Percentiles rank a stretch among this genome's conserved stretches.
Evolutionary conservation across 2,888 invertebrate species (phyloP).

Genomic region (Poecilus cupreus): DNA sequence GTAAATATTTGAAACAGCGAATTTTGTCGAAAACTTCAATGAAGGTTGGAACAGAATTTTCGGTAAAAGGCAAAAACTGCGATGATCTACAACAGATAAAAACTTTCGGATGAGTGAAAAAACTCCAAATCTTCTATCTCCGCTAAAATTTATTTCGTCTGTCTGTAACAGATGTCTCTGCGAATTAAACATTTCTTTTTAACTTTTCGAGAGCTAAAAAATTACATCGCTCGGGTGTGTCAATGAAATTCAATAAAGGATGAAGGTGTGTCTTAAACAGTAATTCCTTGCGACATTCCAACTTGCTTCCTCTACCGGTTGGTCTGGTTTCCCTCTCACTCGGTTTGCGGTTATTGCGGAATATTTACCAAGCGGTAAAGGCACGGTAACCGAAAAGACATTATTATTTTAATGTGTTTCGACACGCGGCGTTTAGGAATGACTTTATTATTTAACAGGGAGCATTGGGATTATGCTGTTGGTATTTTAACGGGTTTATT

Average conservation of each 20-base stretch:
- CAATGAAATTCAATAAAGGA: constrained; percentile 22
- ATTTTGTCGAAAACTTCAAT: constrained; percentile 6
- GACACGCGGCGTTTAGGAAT: not conserved
- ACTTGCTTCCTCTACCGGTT: not conserved
- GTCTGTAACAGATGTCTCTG: not conserved
- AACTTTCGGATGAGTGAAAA: not conserved
- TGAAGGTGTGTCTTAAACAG: not conserved
- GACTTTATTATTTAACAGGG: not conserved
- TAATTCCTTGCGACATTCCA: constrained; percentile 8
- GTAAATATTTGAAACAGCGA: not conserved
- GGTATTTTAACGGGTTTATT: not conserved
- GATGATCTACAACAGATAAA: constrained; percentile 26
- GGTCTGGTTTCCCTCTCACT: not conserved
- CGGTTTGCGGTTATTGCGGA: not conserved
- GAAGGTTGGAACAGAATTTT: not conserved
- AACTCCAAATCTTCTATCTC: constrained; percentile 9
- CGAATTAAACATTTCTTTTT: constrained; percentile 35
- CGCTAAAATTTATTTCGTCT: not conserved
- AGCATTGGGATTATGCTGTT: not conserved
- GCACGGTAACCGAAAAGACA: not conserved
- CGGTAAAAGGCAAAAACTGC: not conserved
- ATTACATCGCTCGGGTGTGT: constrained; percentile 6
- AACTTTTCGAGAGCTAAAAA: not conserved
- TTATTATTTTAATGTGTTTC: not conserved
- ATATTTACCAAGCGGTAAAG: not conserved